Evolutionary conservation across 2,113 vertebrate species (phyloP).

Genomic region (Seriola rivoliana): DNA sequence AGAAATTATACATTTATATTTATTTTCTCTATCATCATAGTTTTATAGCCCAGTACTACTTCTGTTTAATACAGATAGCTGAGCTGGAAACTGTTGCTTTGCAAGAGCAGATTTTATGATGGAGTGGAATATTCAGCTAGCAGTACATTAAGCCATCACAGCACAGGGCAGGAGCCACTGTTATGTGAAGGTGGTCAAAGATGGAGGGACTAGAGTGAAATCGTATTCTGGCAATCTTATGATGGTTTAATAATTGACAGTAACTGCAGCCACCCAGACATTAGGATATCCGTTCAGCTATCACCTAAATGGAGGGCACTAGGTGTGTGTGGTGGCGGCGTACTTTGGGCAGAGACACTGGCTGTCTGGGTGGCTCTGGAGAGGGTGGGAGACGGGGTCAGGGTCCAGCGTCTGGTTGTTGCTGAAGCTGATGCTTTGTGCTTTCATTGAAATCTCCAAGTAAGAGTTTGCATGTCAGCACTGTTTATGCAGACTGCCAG

Average conservation of each 20-base stretch:
- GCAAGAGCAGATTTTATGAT: not conserved
- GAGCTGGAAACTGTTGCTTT: not conserved
- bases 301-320: slow-evolving; percentile 10
- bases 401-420: slow-evolving; percentile 50
- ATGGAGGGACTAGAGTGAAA: not conserved
- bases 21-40: not conserved
- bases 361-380: slow-evolving; percentile 34
- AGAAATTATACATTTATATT: not conserved
- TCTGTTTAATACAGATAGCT: not conserved
- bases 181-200: not conserved
- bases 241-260: not conserved
- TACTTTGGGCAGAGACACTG: slow-evolving; percentile 35
- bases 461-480: slow-evolving; percentile 40
- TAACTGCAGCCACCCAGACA: not conserved
- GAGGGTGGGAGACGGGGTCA: slow-evolving; percentile 40
- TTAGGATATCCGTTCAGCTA: slow-evolving; percentile 9
- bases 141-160: not conserved
- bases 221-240: slow-evolving; percentile 1
- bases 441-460: slow-evolving; percentile 58
- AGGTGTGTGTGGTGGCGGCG: slow-evolving; percentile 39
- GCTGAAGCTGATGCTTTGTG: slow-evolving; percentile 7
- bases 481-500: slow-evolving; percentile 48
- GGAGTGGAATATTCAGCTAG: not conserved
- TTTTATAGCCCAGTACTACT: not conserved
- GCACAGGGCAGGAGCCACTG: not conserved